Conservation (phyloP, 1,140 invertebrate species). For the Papilio glaucus region DNA sequence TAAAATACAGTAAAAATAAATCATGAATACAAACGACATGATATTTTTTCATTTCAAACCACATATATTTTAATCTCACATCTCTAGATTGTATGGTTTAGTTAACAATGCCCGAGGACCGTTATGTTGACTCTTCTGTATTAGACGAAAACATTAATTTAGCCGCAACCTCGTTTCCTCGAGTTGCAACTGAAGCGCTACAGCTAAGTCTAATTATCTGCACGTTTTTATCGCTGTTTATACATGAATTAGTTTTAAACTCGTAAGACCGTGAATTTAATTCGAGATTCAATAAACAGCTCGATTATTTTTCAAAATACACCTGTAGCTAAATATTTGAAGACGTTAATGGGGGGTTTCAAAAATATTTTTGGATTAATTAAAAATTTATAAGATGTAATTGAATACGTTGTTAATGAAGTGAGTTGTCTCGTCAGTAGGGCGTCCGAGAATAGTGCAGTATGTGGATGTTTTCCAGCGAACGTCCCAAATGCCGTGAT, state of each 20-base stretch:
- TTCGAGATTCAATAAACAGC: slow-evolving; percentile 44
- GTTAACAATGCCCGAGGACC: slow-evolving; percentile 36
- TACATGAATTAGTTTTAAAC: slow-evolving; percentile 59
- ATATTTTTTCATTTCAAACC: too few species aligned
- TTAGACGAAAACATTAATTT: slow-evolving; percentile 49
- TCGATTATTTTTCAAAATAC: slow-evolving; percentile 10
- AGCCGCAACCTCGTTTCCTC: slow-evolving; percentile 41
- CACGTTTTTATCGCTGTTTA: slow-evolving; percentile 52
- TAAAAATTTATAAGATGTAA: slow-evolving; percentile 16
- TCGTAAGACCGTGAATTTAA: slow-evolving; percentile 57
- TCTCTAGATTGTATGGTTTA: slow-evolving; percentile 4
- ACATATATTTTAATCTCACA: not conserved
- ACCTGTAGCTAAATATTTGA: slow-evolving; percentile 37
- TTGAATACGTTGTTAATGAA: slow-evolving; percentile 17
- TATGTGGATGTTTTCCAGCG: slow-evolving; percentile 76
- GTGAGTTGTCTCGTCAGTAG: slow-evolving; percentile 60
- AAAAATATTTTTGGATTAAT: slow-evolving; percentile 38
- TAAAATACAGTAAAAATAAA: too few species aligned
- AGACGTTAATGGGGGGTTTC: too few species aligned
- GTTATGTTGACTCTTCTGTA: slow-evolving; percentile 49
- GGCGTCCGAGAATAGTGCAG: slow-evolving; percentile 72
- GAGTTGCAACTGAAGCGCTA: slow-evolving; percentile 44
- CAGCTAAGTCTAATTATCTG: slow-evolving; percentile 57
- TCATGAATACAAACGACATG: too few species aligned
- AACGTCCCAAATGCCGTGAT: slow-evolving; percentile 74